These are phyloP conservation scores for Planiliza haematocheilus DNA, from an alignment of 2,113 vertebrate genomes.

Conservation along the genomic window DNA sequence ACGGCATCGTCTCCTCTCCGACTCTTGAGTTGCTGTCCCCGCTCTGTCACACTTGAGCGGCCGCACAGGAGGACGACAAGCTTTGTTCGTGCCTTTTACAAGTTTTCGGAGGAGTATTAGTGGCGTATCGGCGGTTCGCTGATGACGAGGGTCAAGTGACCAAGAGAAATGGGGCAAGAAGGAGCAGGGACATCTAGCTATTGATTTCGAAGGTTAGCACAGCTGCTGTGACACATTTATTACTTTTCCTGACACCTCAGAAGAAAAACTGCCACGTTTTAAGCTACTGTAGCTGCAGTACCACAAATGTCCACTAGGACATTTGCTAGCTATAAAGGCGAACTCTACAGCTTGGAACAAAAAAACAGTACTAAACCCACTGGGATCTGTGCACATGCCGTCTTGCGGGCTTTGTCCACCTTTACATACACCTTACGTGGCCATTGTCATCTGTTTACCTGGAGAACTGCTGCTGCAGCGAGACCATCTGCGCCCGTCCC, in stretches of 20 bases:
- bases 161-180: background rate
- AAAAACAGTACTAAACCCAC: too few relatives aligned
- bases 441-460: slow-evolving; percentile 88
- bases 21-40: slow-evolving; percentile 37
- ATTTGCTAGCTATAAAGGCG: too few relatives aligned
- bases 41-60: slow-evolving; percentile 55
- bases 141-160: slow-evolving; percentile 25
- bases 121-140: background rate
- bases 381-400: too few relatives aligned
- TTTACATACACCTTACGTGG: background rate
- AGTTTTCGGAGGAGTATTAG: slow-evolving; percentile 4
- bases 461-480: slow-evolving; percentile 90
- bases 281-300: too few relatives aligned
- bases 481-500: slow-evolving; percentile 88
- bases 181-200: too few relatives aligned
- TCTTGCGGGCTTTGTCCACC: too few relatives aligned
- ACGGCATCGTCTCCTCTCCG: slow-evolving; percentile 31
- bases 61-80: slow-evolving; percentile 14
- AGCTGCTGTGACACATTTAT: too few relatives aligned
- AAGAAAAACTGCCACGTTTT: too few relatives aligned
- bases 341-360: too few relatives aligned
- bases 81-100: background rate
- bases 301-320: too few relatives aligned
- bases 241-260: too few relatives aligned
- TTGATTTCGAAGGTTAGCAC: slow-evolving; percentile 2